phyloP scores from a whole-genome alignment of 2,888 invertebrate species.

The Cryptus viduatorius region DNA sequence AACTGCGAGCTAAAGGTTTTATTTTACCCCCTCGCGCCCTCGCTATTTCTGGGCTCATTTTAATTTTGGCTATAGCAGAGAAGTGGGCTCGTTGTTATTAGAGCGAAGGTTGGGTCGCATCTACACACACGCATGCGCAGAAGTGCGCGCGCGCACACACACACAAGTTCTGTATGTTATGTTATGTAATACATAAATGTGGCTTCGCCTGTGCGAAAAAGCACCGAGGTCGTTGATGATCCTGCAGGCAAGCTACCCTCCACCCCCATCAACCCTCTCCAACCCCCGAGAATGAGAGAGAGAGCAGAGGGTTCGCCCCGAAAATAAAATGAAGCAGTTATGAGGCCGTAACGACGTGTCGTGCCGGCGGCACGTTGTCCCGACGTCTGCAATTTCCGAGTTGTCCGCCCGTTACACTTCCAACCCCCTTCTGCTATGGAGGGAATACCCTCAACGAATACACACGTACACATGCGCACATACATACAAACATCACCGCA shows the following conservation, averaged over 20 bases:
- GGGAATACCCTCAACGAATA: not conserved
- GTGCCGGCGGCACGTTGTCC: constrained; percentile 73
- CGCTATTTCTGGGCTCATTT: constrained; percentile 15
- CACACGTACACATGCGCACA: constrained; percentile 1
- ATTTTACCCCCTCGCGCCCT: not conserved
- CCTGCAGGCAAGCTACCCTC: constrained; percentile 38
- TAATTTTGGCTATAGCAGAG: constrained; percentile 38
- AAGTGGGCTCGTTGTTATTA: constrained; percentile 14
- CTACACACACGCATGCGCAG: not conserved
- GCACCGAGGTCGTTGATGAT: constrained; percentile 43
- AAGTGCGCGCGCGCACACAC: not conserved
- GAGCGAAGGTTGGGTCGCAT: not conserved
- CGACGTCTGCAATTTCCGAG: constrained; percentile 76
- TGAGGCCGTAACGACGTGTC: constrained; percentile 70
- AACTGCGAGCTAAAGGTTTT: not conserved
- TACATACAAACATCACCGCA: not conserved
- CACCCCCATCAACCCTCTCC: not conserved
- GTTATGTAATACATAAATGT: constrained; percentile 25
- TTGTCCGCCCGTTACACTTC: constrained; percentile 62
- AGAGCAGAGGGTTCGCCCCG: constrained; percentile 33
- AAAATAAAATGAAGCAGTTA: constrained; percentile 65
- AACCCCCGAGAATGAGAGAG: not conserved
- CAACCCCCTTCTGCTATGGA: not conserved
- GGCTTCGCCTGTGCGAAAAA: constrained; percentile 13
- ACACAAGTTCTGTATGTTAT: not conserved